phyloP scores from a whole-genome alignment of 2,888 invertebrate species.

The Lepidonotus clava region DNA sequence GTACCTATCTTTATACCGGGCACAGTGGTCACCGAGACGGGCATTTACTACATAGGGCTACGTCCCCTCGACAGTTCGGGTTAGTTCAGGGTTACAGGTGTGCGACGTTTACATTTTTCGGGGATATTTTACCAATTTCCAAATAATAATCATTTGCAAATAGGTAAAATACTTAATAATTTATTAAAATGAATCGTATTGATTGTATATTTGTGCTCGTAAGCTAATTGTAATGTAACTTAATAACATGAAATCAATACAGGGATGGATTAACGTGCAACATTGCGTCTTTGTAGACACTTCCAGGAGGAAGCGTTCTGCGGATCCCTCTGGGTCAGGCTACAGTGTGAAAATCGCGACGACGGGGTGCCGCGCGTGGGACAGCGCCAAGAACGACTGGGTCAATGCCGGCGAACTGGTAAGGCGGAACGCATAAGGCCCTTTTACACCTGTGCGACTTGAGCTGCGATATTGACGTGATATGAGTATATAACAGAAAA shows the following conservation, averaged over 20 bases:
- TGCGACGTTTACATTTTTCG: no score
- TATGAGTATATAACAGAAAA: no score
- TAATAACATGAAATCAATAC: no score
- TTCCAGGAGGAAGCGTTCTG: background rate
- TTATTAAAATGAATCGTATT: no score
- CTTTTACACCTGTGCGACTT: no score
- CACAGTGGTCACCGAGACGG: background rate
- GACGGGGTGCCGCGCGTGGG: slow-evolving; percentile 35
- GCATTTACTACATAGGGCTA: background rate
- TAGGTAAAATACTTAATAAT: no score
- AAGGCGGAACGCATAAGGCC: no score
- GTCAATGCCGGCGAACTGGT: slow-evolving; percentile 15
- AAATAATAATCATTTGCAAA: background rate
- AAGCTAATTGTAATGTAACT: no score
- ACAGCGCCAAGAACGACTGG: background rate
- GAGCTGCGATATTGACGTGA: no score
- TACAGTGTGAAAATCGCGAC: slow-evolving; percentile 33
- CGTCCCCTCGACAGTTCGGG: background rate
- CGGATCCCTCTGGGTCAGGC: background rate
- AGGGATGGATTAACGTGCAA: no score
- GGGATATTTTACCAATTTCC: background rate
- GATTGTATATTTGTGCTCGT: no score
- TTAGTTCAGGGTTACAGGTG: no score
- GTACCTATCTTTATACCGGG: background rate
- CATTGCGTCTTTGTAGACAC: background rate